Conservation (phyloP, 2,113 vertebrate species). For the Globicephala melas region DNA sequence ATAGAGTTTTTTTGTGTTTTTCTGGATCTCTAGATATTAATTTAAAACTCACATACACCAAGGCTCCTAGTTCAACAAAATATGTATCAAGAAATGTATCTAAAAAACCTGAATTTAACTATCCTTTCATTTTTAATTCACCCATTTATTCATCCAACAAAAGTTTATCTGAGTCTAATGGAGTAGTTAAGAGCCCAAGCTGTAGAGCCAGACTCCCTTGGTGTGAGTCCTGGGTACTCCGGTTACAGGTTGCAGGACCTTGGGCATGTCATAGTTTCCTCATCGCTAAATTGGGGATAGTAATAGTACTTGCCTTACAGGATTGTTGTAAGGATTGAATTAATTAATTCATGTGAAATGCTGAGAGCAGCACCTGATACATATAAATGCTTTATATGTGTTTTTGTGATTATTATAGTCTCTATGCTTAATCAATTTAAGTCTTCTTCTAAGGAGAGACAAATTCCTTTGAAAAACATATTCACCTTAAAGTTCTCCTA, state of each 20-base stretch:
- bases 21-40: neutral
- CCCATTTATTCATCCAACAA: neutral
- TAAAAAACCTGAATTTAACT: neutral
- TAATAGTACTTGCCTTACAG: neutral
- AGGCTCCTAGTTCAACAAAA: neutral
- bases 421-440: neutral
- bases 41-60: neutral
- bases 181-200: neutral
- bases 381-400: neutral
- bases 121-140: neutral
- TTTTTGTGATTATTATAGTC: neutral
- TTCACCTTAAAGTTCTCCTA: neutral
- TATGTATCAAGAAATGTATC: neutral
- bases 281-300: neutral
- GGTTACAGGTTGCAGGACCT: neutral
- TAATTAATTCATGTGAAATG: neutral
- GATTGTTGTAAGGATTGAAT: neutral
- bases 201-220: neutral
- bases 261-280: neutral
- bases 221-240: neutral
- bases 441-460: neutral
- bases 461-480: conserved; percentile 9
- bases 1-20: neutral
- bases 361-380: neutral
- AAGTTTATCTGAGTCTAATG: neutral